Evolutionary conservation across 2,797 vertebrate species (phyloP), one percentile per base, ranked within the genome.

Genomic region (Erithacus rubecula): DNA sequence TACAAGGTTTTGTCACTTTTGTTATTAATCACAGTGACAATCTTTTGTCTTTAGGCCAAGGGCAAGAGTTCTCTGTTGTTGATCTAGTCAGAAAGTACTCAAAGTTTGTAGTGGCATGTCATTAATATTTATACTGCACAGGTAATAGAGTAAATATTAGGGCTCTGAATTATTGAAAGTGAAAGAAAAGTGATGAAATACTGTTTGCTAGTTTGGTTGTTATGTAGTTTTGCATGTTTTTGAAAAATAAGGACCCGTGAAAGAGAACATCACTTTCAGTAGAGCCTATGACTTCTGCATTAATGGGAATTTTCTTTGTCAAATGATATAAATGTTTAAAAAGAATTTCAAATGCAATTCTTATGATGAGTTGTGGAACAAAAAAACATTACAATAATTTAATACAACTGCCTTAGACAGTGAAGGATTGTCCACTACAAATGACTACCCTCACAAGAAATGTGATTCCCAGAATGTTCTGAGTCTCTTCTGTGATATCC

Each of bases 91-190:
- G 96, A 97, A 98, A 97, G 96, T 95, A 97, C 97, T 95, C 55
- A 77, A 93, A 87, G 91, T 95, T 96, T 96, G 79, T 83, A 94
- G 81, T 74, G 43, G 65, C 76, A 89, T 81, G 93, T 98, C 98
- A 98, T 99, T 98, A 99, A 99, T 99, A 99, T 99, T 99, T 99
- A 99, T 98, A 96, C 98, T 98, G 97, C 97, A 97, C 98, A 99
- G 98, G 98, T 99, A 98, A 99, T 98, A 98, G 97, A 98, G 98
- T 99, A 99, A 99, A 99, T 98, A 99, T 99, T 99, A 98, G 98
- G 97, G 95, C 97, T 97, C 98, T 99, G 98, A 99, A 99, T 99
- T 99, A 99, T 99, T 98, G 97, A 98, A 98, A 97, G 89, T 94
- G 96, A 98, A 98, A 97, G 96, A 97, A 97, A 98, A 98, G 97